A percentile compares a stretch with the other conserved stretches of the same genome.
Conservation (phyloP, 2,113 vertebrate species). For the Ovibos moschatus region DNA sequence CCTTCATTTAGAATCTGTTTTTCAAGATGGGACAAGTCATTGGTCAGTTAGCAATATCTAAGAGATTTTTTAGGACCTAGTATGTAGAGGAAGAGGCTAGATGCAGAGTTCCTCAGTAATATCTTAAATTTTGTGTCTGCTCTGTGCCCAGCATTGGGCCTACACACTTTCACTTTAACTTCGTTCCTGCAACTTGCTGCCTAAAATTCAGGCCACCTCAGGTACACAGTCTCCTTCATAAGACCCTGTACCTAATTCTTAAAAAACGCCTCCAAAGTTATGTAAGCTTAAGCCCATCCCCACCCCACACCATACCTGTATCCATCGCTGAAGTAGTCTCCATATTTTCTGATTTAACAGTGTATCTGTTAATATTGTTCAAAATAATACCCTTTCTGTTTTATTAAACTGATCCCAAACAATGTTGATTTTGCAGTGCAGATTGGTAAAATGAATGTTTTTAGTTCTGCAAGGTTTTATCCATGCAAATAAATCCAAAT, state of each 20-base stretch:
- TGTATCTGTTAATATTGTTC: not conserved
- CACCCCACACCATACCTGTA: not conserved
- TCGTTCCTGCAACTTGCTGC: not conserved
- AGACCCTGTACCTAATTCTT: not conserved
- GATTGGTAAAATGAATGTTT: not conserved
- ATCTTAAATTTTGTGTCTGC: not conserved
- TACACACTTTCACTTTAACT: not conserved
- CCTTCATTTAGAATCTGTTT: constrained; percentile 12
- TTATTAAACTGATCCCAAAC: not conserved
- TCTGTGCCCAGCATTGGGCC: not conserved
- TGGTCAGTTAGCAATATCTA: not conserved
- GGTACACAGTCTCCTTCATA: not conserved
- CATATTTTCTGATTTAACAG: not conserved
- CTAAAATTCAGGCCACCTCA: not conserved
- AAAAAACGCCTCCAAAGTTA: not conserved
- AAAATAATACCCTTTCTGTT: not conserved
- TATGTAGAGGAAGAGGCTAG: not conserved
- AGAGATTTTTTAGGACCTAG: not conserved
- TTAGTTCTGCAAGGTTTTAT: not conserved
- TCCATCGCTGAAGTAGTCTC: not conserved
- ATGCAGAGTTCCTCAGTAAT: not conserved
- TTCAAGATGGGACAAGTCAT: not conserved
- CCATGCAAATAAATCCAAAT: not conserved
- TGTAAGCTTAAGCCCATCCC: not conserved
- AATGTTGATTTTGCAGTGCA: not conserved